phyloP scores from a whole-genome alignment of 2,888 invertebrate genomes.

The Acanthosepion pharaonis region DNA sequence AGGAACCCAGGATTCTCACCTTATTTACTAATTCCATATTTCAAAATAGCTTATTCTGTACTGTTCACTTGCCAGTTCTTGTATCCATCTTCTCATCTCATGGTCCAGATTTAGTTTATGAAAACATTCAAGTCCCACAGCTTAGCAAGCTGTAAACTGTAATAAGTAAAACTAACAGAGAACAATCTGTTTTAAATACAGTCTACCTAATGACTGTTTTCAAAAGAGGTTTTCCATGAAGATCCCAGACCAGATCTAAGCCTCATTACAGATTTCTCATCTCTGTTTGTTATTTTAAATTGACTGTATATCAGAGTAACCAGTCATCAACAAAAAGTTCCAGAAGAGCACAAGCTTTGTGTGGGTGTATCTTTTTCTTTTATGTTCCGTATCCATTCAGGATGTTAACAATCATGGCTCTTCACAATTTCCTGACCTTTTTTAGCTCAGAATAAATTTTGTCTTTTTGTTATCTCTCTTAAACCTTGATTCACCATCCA shows the following conservation, averaged over 20 bases:
- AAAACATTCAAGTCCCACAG: background rate
- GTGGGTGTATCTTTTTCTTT: too few species aligned
- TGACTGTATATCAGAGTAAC: background rate
- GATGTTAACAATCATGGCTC: too few species aligned
- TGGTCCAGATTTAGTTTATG: background rate
- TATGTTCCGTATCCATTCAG: too few species aligned
- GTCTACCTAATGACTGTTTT: background rate
- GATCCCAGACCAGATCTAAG: background rate
- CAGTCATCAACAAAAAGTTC: background rate
- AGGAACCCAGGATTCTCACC: background rate
- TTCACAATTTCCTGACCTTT: too few species aligned
- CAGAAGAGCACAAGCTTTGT: background rate
- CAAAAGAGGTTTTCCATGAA: background rate
- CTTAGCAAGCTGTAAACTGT: background rate
- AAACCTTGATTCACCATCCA: too few species aligned
- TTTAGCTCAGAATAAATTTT: too few species aligned
- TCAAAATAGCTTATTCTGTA: background rate
- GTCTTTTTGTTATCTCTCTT: too few species aligned
- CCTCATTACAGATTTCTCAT: background rate
- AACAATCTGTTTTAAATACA: too few species aligned
- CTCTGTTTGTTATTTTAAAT: background rate
- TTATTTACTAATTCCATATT: slow-evolving; percentile 2
- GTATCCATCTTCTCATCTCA: background rate
- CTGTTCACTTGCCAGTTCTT: background rate
- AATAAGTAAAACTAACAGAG: background rate